These are phyloP conservation scores for Gonioctena quinquepunctata DNA, from an alignment of 1,140 invertebrate genomes.

Conservation along the genomic window DNA sequence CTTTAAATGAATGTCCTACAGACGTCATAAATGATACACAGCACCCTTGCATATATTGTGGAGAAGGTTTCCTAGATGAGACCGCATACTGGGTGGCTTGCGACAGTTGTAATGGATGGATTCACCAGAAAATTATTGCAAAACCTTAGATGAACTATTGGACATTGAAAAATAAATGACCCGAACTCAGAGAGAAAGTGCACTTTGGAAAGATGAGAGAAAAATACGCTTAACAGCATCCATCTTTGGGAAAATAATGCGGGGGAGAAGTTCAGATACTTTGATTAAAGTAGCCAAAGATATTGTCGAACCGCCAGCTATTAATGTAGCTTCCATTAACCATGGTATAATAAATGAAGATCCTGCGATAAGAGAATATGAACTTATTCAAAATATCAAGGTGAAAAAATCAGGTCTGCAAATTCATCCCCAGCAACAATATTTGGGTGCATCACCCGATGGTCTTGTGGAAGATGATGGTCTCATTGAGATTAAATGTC, in stretches of 20 bases:
- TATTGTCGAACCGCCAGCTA: neutral
- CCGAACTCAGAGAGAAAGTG: neutral
- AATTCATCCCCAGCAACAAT: neutral
- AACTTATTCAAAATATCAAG: neutral
- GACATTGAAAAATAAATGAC: neutral
- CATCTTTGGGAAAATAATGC: neutral
- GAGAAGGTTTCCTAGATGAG: neutral
- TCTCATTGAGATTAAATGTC: constrained; percentile 7
- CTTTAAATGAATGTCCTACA: neutral
- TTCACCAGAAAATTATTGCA: neutral
- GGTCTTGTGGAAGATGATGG: constrained; percentile 2
- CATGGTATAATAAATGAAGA: neutral
- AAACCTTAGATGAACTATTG: neutral
- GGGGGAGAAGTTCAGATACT: neutral
- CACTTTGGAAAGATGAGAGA: neutral
- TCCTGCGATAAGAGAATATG: neutral
- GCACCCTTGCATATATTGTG: neutral
- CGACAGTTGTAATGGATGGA: neutral
- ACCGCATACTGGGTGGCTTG: neutral
- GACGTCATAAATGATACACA: neutral
- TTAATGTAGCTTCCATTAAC: neutral
- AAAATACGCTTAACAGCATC: neutral
- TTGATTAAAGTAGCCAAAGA: neutral
- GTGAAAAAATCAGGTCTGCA: neutral
- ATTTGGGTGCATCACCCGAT: constrained; percentile 3